These are phyloP conservation scores for Apis mellifera DNA, from an alignment of 1,140 invertebrate genomes.

Conservation along the genomic window Amel_HAv3.1 CM009943.2:6913001-6913500, in stretches of 20 bases:
- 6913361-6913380: too few relatives aligned
- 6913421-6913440: too few relatives aligned
- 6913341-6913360: too few relatives aligned
- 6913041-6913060: slow-evolving; percentile 7
- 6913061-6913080: not conserved
- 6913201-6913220: too few relatives aligned
- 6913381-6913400: too few relatives aligned
- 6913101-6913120: not conserved
- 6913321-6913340: not conserved
- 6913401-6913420: too few relatives aligned
- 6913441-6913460: not conserved
- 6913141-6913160: not conserved
- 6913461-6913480: not conserved
- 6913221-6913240: not conserved
- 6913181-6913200: slow-evolving; percentile 2
- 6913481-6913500: not conserved
- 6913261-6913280: too few relatives aligned
- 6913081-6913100: not conserved
- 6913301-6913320: not conserved
- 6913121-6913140: not conserved
- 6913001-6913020: too few relatives aligned
- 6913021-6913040: slow-evolving; percentile 25
- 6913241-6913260: not conserved
- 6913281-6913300: not conserved
- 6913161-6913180: not conserved